phyloP scores from a whole-genome alignment of 2,797 vertebrate genomes.

The Acrocephalus scirpaceus region DNA sequence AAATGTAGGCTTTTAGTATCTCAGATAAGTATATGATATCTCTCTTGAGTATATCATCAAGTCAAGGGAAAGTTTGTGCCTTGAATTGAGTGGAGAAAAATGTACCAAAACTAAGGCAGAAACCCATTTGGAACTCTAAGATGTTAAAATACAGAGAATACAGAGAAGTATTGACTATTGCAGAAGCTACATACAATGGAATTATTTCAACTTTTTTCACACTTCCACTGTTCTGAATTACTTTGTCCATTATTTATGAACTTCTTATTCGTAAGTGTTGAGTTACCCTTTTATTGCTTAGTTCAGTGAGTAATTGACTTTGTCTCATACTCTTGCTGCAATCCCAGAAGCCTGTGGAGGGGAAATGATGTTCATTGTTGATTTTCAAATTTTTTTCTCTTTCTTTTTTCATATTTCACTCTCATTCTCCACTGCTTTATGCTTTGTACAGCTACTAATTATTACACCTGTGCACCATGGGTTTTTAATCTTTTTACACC shows the following conservation, averaged over 20 bases:
- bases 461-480: neutral
- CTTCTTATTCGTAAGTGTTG: neutral
- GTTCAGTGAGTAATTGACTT: neutral
- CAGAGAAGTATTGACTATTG: neutral
- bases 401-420: neutral
- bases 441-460: neutral
- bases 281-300: neutral
- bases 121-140: neutral
- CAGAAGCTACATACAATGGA: neutral
- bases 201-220: neutral
- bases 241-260: neutral
- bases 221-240: neutral
- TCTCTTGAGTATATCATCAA: neutral
- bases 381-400: neutral
- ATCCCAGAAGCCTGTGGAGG: fast-evolving
- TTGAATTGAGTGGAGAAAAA: neutral
- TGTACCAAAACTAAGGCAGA: neutral
- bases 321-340: neutral
- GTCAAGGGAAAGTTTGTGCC: neutral
- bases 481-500: neutral
- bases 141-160: neutral
- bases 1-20: neutral
- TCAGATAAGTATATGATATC: neutral
- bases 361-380: neutral
- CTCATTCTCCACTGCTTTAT: neutral